Base-by-base conservation (phyloP, 2,888 invertebrate genomes). In the Nebria salina region DNA sequence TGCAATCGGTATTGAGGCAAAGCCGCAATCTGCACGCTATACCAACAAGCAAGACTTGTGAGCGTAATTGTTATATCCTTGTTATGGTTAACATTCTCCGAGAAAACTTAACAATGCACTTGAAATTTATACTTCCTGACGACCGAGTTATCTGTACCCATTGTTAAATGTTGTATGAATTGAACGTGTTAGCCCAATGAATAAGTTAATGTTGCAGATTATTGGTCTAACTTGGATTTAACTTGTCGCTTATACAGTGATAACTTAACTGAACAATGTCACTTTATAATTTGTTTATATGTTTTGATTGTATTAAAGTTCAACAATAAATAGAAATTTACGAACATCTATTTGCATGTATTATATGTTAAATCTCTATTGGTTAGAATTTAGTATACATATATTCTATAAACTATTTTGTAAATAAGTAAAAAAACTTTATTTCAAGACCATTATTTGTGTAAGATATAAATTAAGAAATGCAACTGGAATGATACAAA, bases 171-270 rank as follows among this genome's bases (percentile, higher is more conserved):
- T 80, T 75, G 79, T 75, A 80, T 75, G 75, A 80, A 74, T 77
- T 68, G 75, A 75, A 80, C 75, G 79, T 80, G 75, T 75, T 80
- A 75, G 68, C 79, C 81, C 26, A 26, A 72, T 70, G 76, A 76
- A 81, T 81, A 81, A 81, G 64, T 76, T 81, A 81, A 81, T 81
- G 81, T 81, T 64, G 68, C 64, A 76, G 75, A 81, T 81, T 81
- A 81, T 81, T 81, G 81, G 81, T 43, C 54, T 34, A 72, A 65
- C 41, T 41, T 42, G 70, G 76, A 26, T 77, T 77, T 74, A 74
- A 79, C 72, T 77, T 77, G 64, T 25, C 20, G 25, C 20, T 74
- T 54, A 54, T 54, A 54, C 13, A 54, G 54, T 54, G 54, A 54
- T 54, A 54, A 54, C 13, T 54, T 8, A 54, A 13, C 54, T 54